phyloP scores from a whole-genome alignment of 2,888 invertebrate species.

The Andrena chrysosceles region DNA sequence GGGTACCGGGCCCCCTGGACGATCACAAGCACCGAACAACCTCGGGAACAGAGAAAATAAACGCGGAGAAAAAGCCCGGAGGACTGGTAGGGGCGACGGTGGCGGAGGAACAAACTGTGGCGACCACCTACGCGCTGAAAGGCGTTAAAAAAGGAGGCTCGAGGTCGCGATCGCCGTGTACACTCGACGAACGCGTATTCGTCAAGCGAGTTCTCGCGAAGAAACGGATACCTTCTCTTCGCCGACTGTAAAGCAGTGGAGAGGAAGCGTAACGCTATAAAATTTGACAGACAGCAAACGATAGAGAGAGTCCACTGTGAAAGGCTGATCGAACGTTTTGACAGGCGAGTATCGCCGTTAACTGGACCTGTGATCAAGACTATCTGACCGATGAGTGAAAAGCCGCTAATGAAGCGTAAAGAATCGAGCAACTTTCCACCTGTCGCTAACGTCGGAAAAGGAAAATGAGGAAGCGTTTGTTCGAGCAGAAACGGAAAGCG shows the following conservation, averaged over 20 bases:
- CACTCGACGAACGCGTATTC: conserved; percentile 13
- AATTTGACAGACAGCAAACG: too few relatives aligned
- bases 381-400: not conserved
- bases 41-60: conserved; percentile 33
- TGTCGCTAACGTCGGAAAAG: not conserved
- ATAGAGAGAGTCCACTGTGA: too few relatives aligned
- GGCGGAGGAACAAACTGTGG: conserved; percentile 34
- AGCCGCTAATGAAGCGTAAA: not conserved
- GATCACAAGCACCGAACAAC: conserved; percentile 48
- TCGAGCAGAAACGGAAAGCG: not conserved
- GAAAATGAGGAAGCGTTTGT: not conserved
- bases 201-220: not conserved
- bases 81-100: conserved; percentile 2
- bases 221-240: not conserved
- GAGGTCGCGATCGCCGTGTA: conserved; percentile 21
- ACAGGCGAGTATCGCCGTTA: not conserved
- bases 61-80: conserved; percentile 31
- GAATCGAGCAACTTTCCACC: not conserved
- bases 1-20: conserved; percentile 28
- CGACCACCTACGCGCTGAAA: conserved; percentile 61
- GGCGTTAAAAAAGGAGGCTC: conserved; percentile 39
- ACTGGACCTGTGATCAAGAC: not conserved
- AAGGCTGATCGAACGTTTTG: too few relatives aligned
- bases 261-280: too few relatives aligned
- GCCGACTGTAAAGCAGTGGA: too few relatives aligned